phyloP scores from a whole-genome alignment of 2,888 invertebrate species.

The Dasypogon diadema region DNA sequence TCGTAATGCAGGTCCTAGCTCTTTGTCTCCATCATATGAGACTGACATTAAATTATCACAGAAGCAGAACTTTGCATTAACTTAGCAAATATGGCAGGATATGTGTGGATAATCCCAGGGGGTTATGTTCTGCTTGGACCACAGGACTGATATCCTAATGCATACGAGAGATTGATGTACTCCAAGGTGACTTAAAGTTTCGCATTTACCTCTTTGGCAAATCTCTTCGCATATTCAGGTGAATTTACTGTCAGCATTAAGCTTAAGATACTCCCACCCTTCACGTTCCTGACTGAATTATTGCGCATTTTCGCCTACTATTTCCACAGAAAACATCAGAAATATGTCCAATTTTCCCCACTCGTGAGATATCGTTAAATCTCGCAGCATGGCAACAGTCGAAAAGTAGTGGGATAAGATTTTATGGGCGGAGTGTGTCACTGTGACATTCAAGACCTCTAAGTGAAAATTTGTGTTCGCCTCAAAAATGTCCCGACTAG shows the following conservation, averaged over 20 bases:
- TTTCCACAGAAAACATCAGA: not conserved
- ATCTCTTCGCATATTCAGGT: slow-evolving; percentile 38
- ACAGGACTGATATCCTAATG: slow-evolving; percentile 7
- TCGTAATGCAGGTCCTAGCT: not conserved
- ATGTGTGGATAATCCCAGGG: slow-evolving; percentile 55
- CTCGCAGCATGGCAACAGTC: too few relatives aligned
- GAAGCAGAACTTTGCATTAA: slow-evolving; percentile 54
- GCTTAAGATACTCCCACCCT: not conserved
- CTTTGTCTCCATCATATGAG: slow-evolving; percentile 37
- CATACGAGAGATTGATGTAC: slow-evolving; percentile 40
- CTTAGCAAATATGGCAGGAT: slow-evolving; percentile 54
- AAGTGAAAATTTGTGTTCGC: not conserved
- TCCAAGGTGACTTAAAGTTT: slow-evolving; percentile 37
- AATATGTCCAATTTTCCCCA: not conserved
- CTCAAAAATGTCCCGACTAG: not conserved
- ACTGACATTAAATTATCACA: slow-evolving; percentile 54
- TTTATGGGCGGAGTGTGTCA: not conserved
- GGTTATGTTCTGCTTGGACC: slow-evolving; percentile 45
- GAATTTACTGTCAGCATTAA: slow-evolving; percentile 46
- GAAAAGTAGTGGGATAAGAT: not conserved
- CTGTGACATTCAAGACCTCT: not conserved
- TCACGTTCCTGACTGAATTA: not conserved
- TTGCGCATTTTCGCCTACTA: not conserved
- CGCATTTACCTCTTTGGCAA: slow-evolving; percentile 28
- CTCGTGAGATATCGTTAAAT: too few relatives aligned